These are phyloP conservation scores for Podarcis muralis DNA, from an alignment of 2,113 vertebrate genomes.

Conservation along the genomic window DNA sequence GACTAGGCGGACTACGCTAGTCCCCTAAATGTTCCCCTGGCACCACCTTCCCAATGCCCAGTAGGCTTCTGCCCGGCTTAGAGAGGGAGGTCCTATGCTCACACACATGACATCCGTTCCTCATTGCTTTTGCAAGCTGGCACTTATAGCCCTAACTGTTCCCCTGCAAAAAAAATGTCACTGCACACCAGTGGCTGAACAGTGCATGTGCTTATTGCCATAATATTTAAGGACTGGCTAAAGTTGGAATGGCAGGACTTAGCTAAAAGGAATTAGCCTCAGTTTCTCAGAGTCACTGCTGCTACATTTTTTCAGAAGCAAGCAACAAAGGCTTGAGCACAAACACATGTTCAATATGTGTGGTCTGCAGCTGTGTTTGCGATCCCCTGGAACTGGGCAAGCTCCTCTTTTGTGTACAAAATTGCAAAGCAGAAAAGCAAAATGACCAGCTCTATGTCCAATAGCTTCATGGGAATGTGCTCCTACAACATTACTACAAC, in stretches of 20 bases:
- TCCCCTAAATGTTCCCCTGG: too few relatives aligned
- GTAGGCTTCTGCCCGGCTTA: too few relatives aligned
- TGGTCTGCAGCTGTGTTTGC: neutral
- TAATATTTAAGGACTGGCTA: neutral
- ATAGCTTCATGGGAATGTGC: neutral
- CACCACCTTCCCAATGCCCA: too few relatives aligned
- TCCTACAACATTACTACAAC: too few relatives aligned
- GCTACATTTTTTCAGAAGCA: slow-evolving; percentile 13
- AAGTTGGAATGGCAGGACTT: neutral
- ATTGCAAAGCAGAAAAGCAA: neutral
- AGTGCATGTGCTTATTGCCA: neutral
- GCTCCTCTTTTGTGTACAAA: slow-evolving; percentile 9
- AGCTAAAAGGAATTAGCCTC: neutral
- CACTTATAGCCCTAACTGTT: too few relatives aligned
- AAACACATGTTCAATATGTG: neutral
- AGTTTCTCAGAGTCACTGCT: neutral
- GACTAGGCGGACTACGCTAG: too few relatives aligned
- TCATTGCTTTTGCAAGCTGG: too few relatives aligned
- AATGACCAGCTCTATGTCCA: neutral
- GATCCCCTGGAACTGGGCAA: neutral
- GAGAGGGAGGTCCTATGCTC: too few relatives aligned
- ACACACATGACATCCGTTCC: too few relatives aligned
- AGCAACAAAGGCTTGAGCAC: neutral
- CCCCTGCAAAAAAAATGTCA: too few relatives aligned
- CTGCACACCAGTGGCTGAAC: too few relatives aligned